Evolutionary conservation across 2,888 invertebrate species (phyloP).

Genomic region (Himalopsyche anomala): DNA sequence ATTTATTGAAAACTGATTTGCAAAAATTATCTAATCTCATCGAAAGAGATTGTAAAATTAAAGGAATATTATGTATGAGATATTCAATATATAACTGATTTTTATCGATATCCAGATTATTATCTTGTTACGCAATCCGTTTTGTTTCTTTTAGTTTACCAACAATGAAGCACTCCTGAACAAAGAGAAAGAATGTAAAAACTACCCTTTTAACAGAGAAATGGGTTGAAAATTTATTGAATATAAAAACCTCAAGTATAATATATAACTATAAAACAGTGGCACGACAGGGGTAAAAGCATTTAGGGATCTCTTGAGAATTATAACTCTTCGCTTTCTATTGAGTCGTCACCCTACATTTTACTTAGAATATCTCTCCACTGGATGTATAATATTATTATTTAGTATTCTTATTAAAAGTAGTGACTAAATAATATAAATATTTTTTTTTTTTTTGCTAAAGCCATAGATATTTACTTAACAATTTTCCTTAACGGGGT

Average conservation of each 20-base stretch:
- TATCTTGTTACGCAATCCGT: not conserved
- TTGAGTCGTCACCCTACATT: not conserved
- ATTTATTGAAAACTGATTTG: too few relatives aligned
- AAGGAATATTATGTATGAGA: too few relatives aligned
- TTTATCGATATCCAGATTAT: too few relatives aligned
- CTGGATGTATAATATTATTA: not conserved
- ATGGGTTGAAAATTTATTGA: conserved; percentile 10
- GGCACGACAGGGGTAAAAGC: conserved; percentile 8
- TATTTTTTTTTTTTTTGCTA: too few relatives aligned
- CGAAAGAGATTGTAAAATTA: too few relatives aligned
- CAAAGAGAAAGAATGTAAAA: not conserved
- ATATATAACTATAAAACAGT: conserved; percentile 4
- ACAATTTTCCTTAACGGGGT: too few relatives aligned
- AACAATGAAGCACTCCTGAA: not conserved
- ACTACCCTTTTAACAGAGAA: conserved; percentile 19
- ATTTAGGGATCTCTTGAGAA: conserved; percentile 5
- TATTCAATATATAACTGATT: too few relatives aligned
- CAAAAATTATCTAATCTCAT: too few relatives aligned
- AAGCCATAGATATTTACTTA: too few relatives aligned
- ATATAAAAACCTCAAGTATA: conserved; percentile 8
- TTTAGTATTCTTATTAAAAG: too few relatives aligned
- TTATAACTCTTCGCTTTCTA: not conserved
- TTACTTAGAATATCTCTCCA: not conserved
- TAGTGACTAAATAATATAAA: too few relatives aligned
- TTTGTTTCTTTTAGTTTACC: not conserved